Conservation (phyloP, 2,797 vertebrate species). For the Takifugu ocellatus region DNA sequence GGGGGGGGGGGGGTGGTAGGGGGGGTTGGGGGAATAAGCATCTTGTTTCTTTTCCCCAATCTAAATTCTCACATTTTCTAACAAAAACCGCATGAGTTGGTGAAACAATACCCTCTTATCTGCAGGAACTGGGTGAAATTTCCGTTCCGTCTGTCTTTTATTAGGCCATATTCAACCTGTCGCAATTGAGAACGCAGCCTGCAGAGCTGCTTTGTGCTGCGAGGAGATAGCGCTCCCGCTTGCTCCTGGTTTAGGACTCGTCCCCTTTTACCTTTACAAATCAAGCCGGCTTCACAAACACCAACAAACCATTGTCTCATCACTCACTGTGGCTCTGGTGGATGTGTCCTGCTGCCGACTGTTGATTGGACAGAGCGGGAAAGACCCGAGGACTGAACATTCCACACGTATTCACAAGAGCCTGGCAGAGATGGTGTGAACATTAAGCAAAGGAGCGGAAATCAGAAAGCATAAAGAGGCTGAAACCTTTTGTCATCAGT, state of each 20-base stretch:
- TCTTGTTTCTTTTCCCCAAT: slow-evolving; percentile 44
- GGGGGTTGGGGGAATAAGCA: slow-evolving; percentile 24
- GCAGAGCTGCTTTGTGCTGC: slow-evolving; percentile 47
- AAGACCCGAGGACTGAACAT: slow-evolving; percentile 12
- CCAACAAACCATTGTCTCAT: slow-evolving; percentile 41
- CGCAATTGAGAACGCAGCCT: slow-evolving; percentile 43
- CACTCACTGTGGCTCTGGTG: slow-evolving; percentile 31
- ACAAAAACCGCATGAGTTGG: slow-evolving; percentile 60
- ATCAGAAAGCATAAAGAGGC: slow-evolving; percentile 39
- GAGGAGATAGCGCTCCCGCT: slow-evolving; percentile 33
- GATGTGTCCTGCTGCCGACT: slow-evolving; percentile 19
- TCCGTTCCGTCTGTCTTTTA: slow-evolving; percentile 49
- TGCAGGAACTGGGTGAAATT: slow-evolving; percentile 63
- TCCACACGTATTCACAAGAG: slow-evolving; percentile 5
- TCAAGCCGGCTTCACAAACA: slow-evolving; percentile 43
- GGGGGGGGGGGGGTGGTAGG: not conserved
- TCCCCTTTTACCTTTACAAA: slow-evolving; percentile 35
- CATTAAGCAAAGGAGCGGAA: slow-evolving; percentile 16
- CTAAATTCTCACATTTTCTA: slow-evolving; percentile 54
- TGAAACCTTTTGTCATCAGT: slow-evolving; percentile 59
- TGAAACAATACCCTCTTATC: slow-evolving; percentile 70
- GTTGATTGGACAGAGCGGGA: slow-evolving; percentile 21
- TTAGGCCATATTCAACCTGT: slow-evolving; percentile 58
- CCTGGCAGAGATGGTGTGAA: slow-evolving; percentile 14
- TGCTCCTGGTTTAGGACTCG: slow-evolving; percentile 29